Evolutionary conservation across 92 coral and sea anemone species (phyloP).

Genomic region (Parazoanthus atlanticus): DNA sequence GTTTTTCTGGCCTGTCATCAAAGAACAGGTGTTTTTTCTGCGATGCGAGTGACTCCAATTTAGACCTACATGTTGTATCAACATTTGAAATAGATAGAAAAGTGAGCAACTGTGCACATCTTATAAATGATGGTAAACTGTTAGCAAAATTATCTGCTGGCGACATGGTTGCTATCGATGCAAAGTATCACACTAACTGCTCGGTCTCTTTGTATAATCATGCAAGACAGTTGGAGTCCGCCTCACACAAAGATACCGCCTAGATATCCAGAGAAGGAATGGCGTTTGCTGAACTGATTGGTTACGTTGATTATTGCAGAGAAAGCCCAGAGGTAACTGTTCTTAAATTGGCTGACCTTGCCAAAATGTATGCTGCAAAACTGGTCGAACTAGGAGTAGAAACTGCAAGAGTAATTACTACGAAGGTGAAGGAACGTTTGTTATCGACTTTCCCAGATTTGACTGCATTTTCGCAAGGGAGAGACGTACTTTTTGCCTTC

Average conservation of each 20-base stretch:
- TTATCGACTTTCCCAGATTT: slow-evolving; percentile 38
- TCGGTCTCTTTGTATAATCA: slow-evolving; percentile 43
- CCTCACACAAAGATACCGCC: neutral
- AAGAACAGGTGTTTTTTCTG: slow-evolving; percentile 30
- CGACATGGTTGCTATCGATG: slow-evolving; percentile 58
- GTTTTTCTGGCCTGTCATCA: neutral
- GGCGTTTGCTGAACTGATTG: slow-evolving; percentile 44
- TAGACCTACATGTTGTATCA: slow-evolving; percentile 20
- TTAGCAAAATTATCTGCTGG: slow-evolving; percentile 47
- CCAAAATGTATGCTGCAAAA: slow-evolving; percentile 47
- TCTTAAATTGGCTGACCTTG: slow-evolving; percentile 32
- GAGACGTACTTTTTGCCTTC: neutral
- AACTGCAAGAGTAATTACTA: neutral
- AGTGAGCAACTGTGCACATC: slow-evolving; percentile 40
- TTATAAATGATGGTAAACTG: slow-evolving; percentile 48
- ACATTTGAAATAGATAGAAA: slow-evolving; percentile 26
- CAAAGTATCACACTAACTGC: slow-evolving; percentile 54
- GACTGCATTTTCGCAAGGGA: slow-evolving; percentile 50
- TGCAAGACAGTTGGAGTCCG: slow-evolving; percentile 43
- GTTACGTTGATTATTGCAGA: slow-evolving; percentile 39
- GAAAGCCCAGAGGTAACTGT: slow-evolving; percentile 21
- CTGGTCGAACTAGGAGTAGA: slow-evolving; percentile 48
- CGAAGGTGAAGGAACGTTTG: neutral
- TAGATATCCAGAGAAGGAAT: slow-evolving; percentile 29
- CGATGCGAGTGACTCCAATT: neutral